These are phyloP conservation scores for Piliocolobus tephrosceles DNA, from an alignment of 2,113 vertebrate genomes.

Conservation along the genomic window DNA sequence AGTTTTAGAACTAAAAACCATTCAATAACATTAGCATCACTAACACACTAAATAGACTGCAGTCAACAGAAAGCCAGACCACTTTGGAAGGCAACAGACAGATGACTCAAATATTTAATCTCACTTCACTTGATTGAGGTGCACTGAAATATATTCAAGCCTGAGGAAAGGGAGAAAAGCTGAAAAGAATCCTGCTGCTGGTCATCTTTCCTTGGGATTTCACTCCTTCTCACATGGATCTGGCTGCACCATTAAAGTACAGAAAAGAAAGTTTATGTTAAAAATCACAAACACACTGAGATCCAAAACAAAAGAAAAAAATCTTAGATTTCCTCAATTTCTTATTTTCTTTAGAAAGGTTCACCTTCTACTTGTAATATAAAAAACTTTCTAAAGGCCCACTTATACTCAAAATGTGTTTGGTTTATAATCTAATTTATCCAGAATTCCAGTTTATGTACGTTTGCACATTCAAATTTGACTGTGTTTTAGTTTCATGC, in stretches of 20 bases:
- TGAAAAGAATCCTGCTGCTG: not conserved
- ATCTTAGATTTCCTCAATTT: not conserved
- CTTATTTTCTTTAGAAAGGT: constrained; percentile 11
- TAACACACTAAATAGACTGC: not conserved
- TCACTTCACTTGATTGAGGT: not conserved
- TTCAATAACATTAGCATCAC: constrained; percentile 27
- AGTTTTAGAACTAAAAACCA: not conserved
- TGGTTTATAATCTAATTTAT: not conserved
- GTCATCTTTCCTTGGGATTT: not conserved
- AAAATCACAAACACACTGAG: constrained; percentile 6
- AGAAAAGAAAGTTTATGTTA: not conserved
- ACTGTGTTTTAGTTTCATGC: not conserved
- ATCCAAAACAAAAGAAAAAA: constrained; percentile 40
- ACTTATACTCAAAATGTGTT: constrained; percentile 23
- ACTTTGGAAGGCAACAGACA: not conserved
- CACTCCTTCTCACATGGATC: not conserved
- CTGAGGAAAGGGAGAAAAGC: not conserved
- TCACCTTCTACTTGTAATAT: constrained; percentile 2
- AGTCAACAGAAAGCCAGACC: not conserved
- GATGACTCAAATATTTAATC: not conserved
- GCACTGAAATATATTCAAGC: not conserved
- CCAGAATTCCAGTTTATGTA: not conserved
- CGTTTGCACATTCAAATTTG: not conserved
- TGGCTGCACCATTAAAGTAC: not conserved
- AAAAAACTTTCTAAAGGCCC: constrained; percentile 18